Evolutionary conservation across 2,888 invertebrate species (phyloP), one percentile per base, ranked within the genome.

Genomic region (Scaptomyza flava): DNA sequence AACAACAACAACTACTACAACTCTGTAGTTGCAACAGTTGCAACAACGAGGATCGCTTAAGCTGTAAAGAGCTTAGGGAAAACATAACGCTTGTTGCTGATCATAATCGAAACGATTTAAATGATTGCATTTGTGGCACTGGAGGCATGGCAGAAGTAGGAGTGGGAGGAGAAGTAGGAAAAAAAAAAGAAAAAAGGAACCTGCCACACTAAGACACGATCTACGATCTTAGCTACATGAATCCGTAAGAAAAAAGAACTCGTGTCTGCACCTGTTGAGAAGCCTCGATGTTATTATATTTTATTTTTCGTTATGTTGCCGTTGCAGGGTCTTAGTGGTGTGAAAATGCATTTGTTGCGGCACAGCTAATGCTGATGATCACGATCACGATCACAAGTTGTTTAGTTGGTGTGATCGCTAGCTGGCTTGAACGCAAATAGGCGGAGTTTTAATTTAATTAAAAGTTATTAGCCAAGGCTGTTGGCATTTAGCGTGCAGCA

Each of bases 391-490:
- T 77, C 72, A 83, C 42, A 23, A 73, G n/a, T 7, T 63, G 68
- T 51, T 17, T 2, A 12, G 34, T n/a, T 34, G 12, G 33, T 20
- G 50, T 6, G 68, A 51, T 60, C 51, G 43, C 52, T 53, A 53
- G 66, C 52, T 72, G 17, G 41, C 17, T 41, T 41, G 71, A 88
- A 68, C 76, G 68, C 81, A 79, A 89, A 87, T 77, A 85, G 87
- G 79, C 80, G 89, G 85, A 81, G 87, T 66, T 64, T 81, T 82
- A 84, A 87, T 87, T 87, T 87, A 89, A 87, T 87, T 82, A 89
- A 87, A 89, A 81, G 86, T 81, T 81, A 89, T 89, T 89, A 87
- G 79, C 65, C 36, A 38, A 60, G 47, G 43, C 64, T 45, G 41
- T 59, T 69, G 80, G 78, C 77, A 79, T 63, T 80, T 74, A 56